A percentile compares a stretch with the other conserved stretches of the same genome.
phyloP scores from a whole-genome alignment of 2,797 vertebrate species.

The Menidia menidia region DNA sequence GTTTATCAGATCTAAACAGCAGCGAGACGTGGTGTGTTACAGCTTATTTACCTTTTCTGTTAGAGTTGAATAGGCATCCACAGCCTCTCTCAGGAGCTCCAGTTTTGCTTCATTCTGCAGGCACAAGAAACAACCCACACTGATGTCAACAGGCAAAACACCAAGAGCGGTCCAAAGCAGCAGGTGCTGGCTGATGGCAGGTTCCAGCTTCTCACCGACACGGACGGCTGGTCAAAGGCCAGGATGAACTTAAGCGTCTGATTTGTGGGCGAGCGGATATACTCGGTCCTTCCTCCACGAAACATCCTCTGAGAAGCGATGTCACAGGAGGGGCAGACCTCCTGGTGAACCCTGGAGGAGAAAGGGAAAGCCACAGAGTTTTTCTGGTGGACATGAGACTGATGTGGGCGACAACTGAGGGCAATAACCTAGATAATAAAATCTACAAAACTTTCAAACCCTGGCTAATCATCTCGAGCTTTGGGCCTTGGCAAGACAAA shows the following conservation, averaged over 20 bases:
- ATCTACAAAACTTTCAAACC: not conserved
- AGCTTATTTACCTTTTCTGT: slow-evolving; percentile 76
- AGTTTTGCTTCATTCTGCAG: slow-evolving; percentile 82
- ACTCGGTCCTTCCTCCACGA: slow-evolving; percentile 82
- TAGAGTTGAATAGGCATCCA: slow-evolving; percentile 77
- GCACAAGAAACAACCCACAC: no score
- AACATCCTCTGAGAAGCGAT: slow-evolving; percentile 85
- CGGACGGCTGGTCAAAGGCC: slow-evolving; percentile 74
- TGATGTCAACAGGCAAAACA: not conserved
- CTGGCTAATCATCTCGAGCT: not conserved
- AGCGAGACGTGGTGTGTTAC: not conserved
- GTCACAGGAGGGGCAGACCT: slow-evolving; percentile 82
- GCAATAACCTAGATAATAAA: not conserved
- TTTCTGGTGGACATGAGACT: no score
- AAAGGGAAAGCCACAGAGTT: not conserved
- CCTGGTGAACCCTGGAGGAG: slow-evolving; percentile 79
- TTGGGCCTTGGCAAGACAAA: not conserved
- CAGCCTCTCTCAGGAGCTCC: slow-evolving; percentile 79
- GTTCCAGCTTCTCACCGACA: slow-evolving; percentile 69
- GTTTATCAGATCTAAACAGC: not conserved
- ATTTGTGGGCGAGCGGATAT: slow-evolving; percentile 84
- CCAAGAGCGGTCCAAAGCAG: not conserved
- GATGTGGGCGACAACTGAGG: not conserved
- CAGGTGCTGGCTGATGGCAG: accelerated
- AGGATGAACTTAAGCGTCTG: slow-evolving; percentile 81